phyloP scores from a whole-genome alignment of 2,888 invertebrate species.

The Diogma glabrata region DNA sequence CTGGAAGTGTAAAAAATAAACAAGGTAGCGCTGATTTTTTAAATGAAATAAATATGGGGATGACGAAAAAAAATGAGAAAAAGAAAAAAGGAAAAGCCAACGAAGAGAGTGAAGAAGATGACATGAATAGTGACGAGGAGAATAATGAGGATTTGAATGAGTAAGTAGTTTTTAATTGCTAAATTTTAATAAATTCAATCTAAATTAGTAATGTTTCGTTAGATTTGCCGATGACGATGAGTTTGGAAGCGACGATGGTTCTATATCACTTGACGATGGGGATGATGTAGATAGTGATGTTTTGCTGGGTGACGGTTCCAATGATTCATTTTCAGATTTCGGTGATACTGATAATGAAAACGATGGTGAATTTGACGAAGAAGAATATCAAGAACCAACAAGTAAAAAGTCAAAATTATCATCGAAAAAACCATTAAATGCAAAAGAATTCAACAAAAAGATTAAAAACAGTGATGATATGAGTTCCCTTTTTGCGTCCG shows the following conservation, averaged over 20 bases:
- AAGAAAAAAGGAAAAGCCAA: constrained; percentile 21
- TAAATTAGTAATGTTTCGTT: constrained; percentile 38
- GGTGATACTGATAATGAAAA: constrained; percentile 24
- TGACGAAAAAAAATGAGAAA: constrained; percentile 47
- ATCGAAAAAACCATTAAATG: constrained; percentile 17
- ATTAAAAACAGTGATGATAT: constrained; percentile 37
- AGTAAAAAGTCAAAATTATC: constrained; percentile 15
- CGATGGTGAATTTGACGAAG: constrained; percentile 22
- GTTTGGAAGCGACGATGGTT: constrained; percentile 23
- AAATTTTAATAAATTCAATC: too few species aligned
- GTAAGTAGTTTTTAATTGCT: constrained; percentile 25
- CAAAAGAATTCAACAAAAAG: constrained; percentile 28
- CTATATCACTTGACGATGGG: constrained; percentile 21
- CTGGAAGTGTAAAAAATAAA: not conserved
- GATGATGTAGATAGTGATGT: constrained; percentile 26
- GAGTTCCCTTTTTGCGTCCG: constrained; percentile 63
- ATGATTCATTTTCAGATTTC: constrained; percentile 23
- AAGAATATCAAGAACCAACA: constrained; percentile 30
- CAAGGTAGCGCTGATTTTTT: not conserved
- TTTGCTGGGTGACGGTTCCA: constrained; percentile 22
- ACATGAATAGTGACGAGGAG: constrained; percentile 17
- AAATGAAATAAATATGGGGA: constrained; percentile 47
- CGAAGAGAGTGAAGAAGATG: constrained; percentile 27
- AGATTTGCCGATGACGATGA: constrained; percentile 30
- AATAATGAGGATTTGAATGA: constrained; percentile 28